Evolutionary conservation across 23 tunicate species (phyloP).

Genomic region (Ciona savignyi): DNA sequence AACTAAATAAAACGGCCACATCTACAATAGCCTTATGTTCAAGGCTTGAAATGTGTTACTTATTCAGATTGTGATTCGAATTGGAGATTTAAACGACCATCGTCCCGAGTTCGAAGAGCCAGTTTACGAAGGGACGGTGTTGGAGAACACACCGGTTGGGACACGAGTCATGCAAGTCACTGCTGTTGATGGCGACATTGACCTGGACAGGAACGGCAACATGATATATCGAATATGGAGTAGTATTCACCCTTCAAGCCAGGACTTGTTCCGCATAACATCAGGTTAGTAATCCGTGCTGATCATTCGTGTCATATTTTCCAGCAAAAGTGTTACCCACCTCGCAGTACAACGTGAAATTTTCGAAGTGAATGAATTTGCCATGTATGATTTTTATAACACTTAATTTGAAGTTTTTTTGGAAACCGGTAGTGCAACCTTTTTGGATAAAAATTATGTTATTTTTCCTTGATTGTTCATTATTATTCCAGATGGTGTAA

Average conservation of each 20-base stretch:
- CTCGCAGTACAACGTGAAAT: no score
- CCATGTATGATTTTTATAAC: no score
- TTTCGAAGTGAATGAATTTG: no score
- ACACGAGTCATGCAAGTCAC: conserved; percentile 17
- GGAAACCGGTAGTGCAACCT: no score
- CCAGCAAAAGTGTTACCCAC: no score
- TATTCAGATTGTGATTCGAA: conserved; percentile 21
- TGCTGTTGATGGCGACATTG: conserved; percentile 39
- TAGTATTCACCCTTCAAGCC: conserved; percentile 9
- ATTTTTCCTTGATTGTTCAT: no score
- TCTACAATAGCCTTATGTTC: no score
- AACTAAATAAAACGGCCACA: no score
- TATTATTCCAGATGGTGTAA: conserved; percentile 26
- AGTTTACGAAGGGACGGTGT: conserved; percentile 11
- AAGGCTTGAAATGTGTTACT: background rate
- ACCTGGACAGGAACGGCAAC: conserved; percentile 22
- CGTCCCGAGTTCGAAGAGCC: conserved; percentile 21
- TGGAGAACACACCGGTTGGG: conserved; percentile 25
- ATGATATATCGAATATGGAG: conserved; percentile 24
- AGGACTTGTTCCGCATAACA: conserved; percentile 24
- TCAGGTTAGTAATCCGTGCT: no score
- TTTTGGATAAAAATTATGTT: no score
- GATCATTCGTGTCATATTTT: no score
- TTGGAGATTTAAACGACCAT: conserved; percentile 55
- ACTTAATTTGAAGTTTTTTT: no score